Percentiles rank a stretch among this genome's conserved stretches.
Evolutionary conservation across 2,113 vertebrate genomes (phyloP).

Genomic region (Trematocara macrostoma): DNA sequence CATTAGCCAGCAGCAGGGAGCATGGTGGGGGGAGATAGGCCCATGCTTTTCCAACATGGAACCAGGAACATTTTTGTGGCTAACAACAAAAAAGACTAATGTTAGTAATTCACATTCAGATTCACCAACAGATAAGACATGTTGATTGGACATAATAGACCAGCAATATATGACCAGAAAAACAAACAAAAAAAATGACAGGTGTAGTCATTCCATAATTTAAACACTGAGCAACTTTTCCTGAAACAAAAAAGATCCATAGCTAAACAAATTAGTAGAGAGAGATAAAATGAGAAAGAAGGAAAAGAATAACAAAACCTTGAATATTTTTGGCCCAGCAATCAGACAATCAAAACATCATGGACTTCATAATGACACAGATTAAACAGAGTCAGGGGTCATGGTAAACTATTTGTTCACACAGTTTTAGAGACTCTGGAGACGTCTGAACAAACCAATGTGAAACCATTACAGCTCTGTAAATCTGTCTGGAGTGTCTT

Average conservation of each 20-base stretch:
- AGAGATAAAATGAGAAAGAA: neutral
- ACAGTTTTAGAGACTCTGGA: neutral
- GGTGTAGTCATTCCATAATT: neutral
- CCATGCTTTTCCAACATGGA: neutral
- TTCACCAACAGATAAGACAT: neutral
- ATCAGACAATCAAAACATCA: neutral
- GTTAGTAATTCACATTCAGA: neutral
- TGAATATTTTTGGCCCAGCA: constrained; percentile 12
- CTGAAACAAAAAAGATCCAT: neutral
- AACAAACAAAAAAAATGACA: neutral
- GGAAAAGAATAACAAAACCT: neutral
- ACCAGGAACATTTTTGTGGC: neutral
- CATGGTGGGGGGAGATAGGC: neutral
- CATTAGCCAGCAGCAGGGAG: neutral
- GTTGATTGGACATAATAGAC: neutral
- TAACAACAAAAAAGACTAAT: neutral
- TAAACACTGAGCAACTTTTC: neutral
- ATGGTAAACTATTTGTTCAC: constrained; percentile 15
- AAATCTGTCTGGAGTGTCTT: neutral
- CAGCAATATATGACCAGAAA: neutral
- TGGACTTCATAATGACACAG: neutral
- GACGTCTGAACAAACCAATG: neutral
- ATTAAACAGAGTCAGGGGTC: neutral
- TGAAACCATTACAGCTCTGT: neutral
- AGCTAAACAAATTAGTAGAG: neutral